Evolutionary conservation across 2,113 vertebrate genomes (phyloP), one percentile per base, ranked within the genome.

Genomic region (Microcebus griseorufus): DNA sequence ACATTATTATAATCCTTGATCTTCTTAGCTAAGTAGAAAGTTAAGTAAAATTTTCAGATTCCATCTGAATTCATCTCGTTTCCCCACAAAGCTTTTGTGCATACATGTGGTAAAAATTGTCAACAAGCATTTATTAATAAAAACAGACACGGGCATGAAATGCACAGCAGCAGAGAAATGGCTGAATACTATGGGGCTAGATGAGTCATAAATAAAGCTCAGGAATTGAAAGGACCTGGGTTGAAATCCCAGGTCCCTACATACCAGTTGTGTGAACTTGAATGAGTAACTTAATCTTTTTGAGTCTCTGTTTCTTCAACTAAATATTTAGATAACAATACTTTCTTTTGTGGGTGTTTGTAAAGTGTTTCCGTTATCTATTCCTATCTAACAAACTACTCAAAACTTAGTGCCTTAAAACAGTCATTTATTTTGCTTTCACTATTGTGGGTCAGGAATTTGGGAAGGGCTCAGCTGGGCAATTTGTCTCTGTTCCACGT

Each of bases 11-110:
- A 83, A 55, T 7, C 29, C 42, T 37, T 91, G 42, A 4, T 78
- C 64, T 69, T 80, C 58, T 87, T 69, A 76, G 27, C 29, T 80
- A 76, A 87, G 13, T 22, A 88, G 60, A 67, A 78, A 51, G 22
- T 94, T 51, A 90, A 48, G 29, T 79, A 60, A 62, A 91, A 92
- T 88, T 78, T 87, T 83, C 72, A 88, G 25, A 78, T 81, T 76
- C 20, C 78, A 27, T 76, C 60, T 94, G 67, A 88, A 86, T 92
- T 95, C 62, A 84, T 60, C n/a, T 92, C 29, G 0, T 62, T 70
- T 86, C 62, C 34, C 37, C 23, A 60, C 6, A 93, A 84, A 93
- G 37, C 37, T 83, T 58, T 37, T 37, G 45, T 37, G 60, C n/a
- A 65, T 20, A 27, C 1, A 16, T 13, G 10, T 10, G 20, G 62